These are phyloP conservation scores for Melolontha melolontha DNA, from an alignment of 2,888 invertebrate genomes.

Conservation along the genomic window DNA sequence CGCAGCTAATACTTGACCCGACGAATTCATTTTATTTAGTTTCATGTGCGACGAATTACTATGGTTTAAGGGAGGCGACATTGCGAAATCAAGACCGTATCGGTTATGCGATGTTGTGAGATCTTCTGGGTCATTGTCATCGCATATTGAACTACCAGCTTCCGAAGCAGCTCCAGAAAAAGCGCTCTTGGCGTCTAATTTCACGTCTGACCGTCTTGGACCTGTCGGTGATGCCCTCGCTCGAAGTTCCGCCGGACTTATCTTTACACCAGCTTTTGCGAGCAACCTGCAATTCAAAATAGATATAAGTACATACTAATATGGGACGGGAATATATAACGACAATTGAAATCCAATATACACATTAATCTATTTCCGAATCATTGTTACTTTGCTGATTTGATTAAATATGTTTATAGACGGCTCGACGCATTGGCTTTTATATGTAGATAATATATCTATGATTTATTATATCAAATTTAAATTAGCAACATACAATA, in stretches of 20 bases:
- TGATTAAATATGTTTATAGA: no score
- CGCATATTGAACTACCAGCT: conserved; percentile 79
- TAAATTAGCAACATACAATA: no score
- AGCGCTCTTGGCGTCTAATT: conserved; percentile 80
- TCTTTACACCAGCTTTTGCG: conserved; percentile 90
- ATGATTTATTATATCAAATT: no score
- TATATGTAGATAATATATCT: no score
- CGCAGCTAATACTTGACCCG: conserved; percentile 71
- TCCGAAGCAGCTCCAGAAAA: conserved; percentile 77
- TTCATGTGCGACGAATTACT: conserved; percentile 58
- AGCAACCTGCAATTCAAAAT: conserved; percentile 70
- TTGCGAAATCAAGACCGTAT: conserved; percentile 61
- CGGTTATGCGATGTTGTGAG: conserved; percentile 76
- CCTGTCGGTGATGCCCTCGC: conserved; percentile 90
- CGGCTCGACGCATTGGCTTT: no score
- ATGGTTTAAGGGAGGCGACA: conserved; percentile 68
- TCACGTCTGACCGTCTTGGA: conserved; percentile 80
- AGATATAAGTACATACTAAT: no score
- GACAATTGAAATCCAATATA: no score
- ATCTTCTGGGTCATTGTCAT: conserved; percentile 87
- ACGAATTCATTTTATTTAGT: conserved; percentile 66
- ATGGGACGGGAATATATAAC: no score
- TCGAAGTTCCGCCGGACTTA: conserved; percentile 84
- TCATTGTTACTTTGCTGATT: no score
- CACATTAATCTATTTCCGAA: no score